Conservation (phyloP, 2,888 invertebrate genomes). For the Meiosimyza decipiens region DNA sequence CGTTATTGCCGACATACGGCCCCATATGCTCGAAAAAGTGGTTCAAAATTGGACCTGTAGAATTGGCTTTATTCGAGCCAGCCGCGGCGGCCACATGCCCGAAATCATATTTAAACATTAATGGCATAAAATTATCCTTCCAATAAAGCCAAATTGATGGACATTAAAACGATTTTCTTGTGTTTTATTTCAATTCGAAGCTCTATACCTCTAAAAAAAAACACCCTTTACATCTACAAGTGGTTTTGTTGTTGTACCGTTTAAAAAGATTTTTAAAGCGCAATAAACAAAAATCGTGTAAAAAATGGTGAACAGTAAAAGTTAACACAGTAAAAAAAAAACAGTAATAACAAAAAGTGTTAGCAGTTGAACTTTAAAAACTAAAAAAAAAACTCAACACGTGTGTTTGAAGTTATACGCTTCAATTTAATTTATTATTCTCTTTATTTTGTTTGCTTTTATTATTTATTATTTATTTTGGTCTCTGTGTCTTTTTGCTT, state of each 20-base stretch:
- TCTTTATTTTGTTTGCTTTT: neutral
- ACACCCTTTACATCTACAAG: neutral
- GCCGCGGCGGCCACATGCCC: too few species aligned
- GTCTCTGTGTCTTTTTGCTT: neutral
- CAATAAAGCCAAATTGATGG: too few species aligned
- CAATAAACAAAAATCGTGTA: slow-evolving; percentile 19
- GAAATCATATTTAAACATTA: too few species aligned
- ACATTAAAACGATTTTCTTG: too few species aligned
- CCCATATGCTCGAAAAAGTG: too few species aligned
- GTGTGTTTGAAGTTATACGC: neutral
- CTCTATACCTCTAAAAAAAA: too few species aligned
- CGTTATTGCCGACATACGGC: too few species aligned
- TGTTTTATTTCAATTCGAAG: too few species aligned
- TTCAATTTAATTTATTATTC: neutral
- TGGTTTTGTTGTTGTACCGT: neutral
- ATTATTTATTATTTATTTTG: neutral
- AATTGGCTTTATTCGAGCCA: too few species aligned
- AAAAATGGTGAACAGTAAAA: slow-evolving; percentile 5
- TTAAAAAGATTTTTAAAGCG: neutral
- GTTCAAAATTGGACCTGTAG: too few species aligned
- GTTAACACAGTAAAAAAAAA: neutral
- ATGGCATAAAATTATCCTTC: too few species aligned
- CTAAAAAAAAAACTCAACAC: neutral
- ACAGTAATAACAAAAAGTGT: neutral
- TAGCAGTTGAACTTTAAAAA: slow-evolving; percentile 6